Conservation (phyloP, 2,113 vertebrate species). For the Gasterosteus aculeatus region DNA sequence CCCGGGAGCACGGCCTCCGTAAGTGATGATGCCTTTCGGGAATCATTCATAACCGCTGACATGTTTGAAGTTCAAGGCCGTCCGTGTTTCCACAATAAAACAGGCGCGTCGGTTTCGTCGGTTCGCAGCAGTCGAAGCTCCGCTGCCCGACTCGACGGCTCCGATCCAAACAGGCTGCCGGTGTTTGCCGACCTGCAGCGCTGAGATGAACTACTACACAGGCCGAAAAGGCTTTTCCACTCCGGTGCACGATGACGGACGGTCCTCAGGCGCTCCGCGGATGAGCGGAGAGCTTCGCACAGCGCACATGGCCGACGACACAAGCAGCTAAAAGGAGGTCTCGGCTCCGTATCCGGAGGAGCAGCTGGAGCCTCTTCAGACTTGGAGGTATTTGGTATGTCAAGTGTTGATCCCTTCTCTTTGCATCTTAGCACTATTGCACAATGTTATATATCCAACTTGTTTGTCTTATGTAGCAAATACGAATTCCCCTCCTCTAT, state of each 20-base stretch:
- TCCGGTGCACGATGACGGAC: constrained; percentile 17
- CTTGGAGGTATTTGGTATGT: background rate
- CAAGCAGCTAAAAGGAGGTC: constrained; percentile 22
- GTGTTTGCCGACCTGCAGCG: constrained; percentile 59
- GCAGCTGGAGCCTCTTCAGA: constrained; percentile 49
- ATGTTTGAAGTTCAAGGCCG: constrained; percentile 54
- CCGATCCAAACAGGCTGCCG: constrained; percentile 64
- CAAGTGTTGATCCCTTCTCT: background rate
- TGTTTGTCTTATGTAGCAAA: background rate
- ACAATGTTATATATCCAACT: background rate
- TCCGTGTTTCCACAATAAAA: constrained; percentile 49
- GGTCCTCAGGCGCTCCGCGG: constrained; percentile 28
- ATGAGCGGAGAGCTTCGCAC: constrained; percentile 29
- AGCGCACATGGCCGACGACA: constrained; percentile 49
- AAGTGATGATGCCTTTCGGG: constrained; percentile 42
- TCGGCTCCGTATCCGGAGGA: constrained; percentile 21
- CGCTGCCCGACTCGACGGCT: constrained; percentile 29
- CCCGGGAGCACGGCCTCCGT: constrained; percentile 47
- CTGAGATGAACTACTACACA: constrained; percentile 45
- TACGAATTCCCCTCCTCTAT: background rate
- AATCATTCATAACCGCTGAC: constrained; percentile 48
- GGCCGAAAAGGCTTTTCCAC: constrained; percentile 42
- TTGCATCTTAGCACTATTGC: background rate
- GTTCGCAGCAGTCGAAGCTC: constrained; percentile 60
- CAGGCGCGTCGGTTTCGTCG: constrained; percentile 35